Evolutionary conservation across 2,797 vertebrate species (phyloP), one percentile per base, ranked within the genome.

Genomic region (Neopelma chrysocephalum): DNA sequence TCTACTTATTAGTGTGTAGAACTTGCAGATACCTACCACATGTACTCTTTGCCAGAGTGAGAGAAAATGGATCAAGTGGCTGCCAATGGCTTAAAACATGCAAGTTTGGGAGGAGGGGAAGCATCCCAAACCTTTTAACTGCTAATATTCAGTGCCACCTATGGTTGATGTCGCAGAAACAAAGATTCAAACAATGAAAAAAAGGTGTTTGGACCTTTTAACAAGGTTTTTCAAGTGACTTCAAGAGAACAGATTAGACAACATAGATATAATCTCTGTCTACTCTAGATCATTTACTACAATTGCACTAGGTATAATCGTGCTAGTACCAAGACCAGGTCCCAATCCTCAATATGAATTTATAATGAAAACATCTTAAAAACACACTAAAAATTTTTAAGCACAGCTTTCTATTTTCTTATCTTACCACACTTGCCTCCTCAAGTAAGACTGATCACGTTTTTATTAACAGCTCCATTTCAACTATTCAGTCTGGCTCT

Each of bases 91-190:
- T 94, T 68, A 58, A 71, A 87, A 87, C 43, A 29, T 11, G 0
- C 5, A 36, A 40, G 3, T 38, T 2, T 34, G 25, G 12, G n/a
- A 81, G 25, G 25, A 79, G 8, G 5, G 31, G 20, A 70, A 51
- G 29, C 15, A 92, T 42, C 34, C 48, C 29, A 71, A 47, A 68
- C 17, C 22, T 68, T 42, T 2, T 15, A 81, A 77, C 14, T 90
- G 47, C 32, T 82, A 80, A 72, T 10, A 84, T 32, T 66, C 82
- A 91, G 73, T 90, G 78, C 45, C 48, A 87, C 31, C 43, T 92
- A 75, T 0, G 13, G 81, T 10, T 56, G 31, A 80, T 32, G 25
- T 2, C 47, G 31, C 26, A 85, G 53, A 71, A 82, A 66, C 15
- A 54, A 87, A 42, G 14, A 73, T 17, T 3, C 27, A 53, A 76